These are phyloP conservation scores for Drosophila micromelanica DNA, from an alignment of 1,140 invertebrate species.

Conservation along the genomic window DNA sequence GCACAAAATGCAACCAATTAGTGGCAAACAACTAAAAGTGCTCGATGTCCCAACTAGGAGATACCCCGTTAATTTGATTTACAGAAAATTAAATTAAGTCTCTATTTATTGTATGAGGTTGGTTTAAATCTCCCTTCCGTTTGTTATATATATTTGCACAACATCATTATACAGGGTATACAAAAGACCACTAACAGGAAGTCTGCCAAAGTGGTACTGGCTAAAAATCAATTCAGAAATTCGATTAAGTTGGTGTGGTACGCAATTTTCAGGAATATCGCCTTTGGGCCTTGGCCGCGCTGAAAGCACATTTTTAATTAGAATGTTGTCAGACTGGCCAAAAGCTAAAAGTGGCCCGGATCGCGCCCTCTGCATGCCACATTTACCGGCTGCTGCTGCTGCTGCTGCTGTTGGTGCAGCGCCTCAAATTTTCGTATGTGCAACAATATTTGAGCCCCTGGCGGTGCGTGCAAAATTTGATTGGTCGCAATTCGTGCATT, in stretches of 20 bases:
- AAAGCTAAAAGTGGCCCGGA: constrained; percentile 10
- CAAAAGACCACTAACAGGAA: too few species aligned
- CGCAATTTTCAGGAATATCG: constrained; percentile 21
- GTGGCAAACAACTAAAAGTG: too few species aligned
- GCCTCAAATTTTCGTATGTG: background rate
- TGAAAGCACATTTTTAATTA: constrained; percentile 36
- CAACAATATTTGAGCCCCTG: background rate
- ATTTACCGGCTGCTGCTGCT: background rate
- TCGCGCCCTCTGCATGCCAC: background rate
- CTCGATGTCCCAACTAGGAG: too few species aligned
- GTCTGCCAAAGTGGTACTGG: background rate
- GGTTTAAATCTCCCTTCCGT: too few species aligned
- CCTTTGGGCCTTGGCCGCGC: constrained; percentile 4
- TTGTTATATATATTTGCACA: too few species aligned
- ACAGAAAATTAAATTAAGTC: too few species aligned
- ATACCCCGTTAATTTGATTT: too few species aligned
- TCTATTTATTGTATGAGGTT: too few species aligned
- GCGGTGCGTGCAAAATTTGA: background rate
- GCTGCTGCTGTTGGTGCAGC: too few species aligned
- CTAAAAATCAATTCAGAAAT: constrained; percentile 25
- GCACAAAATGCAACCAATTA: too few species aligned
- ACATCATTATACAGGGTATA: too few species aligned
- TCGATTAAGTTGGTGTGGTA: constrained; percentile 17
- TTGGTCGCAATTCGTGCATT: background rate
- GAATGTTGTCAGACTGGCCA: constrained; percentile 18